phyloP scores from a whole-genome alignment of 2,888 invertebrate genomes.

The Hyposoter didymator region DNA sequence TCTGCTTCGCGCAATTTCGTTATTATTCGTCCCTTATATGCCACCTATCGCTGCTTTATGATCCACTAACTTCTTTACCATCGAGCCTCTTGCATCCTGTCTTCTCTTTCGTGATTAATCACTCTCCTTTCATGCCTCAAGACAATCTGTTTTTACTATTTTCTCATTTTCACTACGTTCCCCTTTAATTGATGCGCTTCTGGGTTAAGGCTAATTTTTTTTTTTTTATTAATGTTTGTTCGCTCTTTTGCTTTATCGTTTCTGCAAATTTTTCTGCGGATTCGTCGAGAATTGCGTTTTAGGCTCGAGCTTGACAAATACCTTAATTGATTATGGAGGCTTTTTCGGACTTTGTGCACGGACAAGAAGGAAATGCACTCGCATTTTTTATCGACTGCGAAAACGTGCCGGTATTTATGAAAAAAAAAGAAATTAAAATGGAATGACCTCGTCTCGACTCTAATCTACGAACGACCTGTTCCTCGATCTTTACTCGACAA shows the following conservation, averaged over 20 bases:
- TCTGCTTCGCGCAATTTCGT: conserved; percentile 50
- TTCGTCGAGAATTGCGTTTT: background rate
- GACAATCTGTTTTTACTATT: background rate
- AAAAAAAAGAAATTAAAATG: conserved; percentile 59
- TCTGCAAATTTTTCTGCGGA: background rate
- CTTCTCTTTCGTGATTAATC: conserved; percentile 57
- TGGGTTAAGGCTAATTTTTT: background rate
- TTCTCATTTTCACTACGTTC: conserved; percentile 8
- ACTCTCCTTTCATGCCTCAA: conserved; percentile 31
- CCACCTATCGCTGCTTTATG: conserved; percentile 29
- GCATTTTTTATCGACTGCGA: conserved; percentile 65
- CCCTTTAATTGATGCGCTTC: background rate
- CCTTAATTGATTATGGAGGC: conserved; percentile 42
- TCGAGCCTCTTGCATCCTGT: conserved; percentile 30
- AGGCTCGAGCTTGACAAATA: conserved; percentile 27
- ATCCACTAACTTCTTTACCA: conserved; percentile 50
- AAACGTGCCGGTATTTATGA: conserved; percentile 69
- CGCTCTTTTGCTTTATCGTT: background rate
- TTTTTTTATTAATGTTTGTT: background rate
- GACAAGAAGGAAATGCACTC: conserved; percentile 51
- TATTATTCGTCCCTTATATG: conserved; percentile 56
- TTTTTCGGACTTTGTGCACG: conserved; percentile 45
- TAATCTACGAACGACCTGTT: conserved; percentile 28
- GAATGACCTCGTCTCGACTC: conserved; percentile 56
- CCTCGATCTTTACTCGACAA: conserved; percentile 32